A percentile compares a stretch with the other conserved stretches of the same genome.
phyloP scores from a whole-genome alignment of 2,113 vertebrate genomes.

The Spilogale gracilis region DNA sequence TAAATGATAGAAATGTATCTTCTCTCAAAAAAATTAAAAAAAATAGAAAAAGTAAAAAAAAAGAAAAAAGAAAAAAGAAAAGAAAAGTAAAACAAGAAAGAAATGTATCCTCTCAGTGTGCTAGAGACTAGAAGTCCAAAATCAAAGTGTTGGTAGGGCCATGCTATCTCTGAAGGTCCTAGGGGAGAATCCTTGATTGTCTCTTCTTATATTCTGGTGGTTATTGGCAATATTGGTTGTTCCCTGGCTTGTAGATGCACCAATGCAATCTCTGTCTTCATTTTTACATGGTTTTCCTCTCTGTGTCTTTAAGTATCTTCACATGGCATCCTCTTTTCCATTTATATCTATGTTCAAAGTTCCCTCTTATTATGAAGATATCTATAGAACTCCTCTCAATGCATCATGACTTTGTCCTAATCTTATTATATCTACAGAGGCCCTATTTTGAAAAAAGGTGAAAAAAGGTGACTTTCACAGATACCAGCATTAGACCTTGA shows the following conservation, averaged over 20 bases:
- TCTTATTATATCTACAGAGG: not conserved
- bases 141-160: not conserved
- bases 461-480: not conserved
- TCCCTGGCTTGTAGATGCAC: not conserved
- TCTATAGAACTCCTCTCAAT: not conserved
- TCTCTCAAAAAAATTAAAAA: not conserved
- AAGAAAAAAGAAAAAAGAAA: no score
- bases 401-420: not conserved
- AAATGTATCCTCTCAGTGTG: not conserved
- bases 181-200: not conserved
- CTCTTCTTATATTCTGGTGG: not conserved
- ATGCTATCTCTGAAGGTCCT: not conserved
- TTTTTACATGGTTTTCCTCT: not conserved
- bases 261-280: not conserved
- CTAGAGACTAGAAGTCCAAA: not conserved
- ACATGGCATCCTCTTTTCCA: not conserved
- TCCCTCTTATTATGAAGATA: not conserved
- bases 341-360: not conserved
- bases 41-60: no score
- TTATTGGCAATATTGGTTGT: not conserved
- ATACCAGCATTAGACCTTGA: not conserved
- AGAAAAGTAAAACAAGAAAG: no score
- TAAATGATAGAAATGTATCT: not conserved
- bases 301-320: not conserved
- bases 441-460: not conserved